Conservation (phyloP, 2,797 vertebrate genomes). For the Enteromius fasciolatus region DNA sequence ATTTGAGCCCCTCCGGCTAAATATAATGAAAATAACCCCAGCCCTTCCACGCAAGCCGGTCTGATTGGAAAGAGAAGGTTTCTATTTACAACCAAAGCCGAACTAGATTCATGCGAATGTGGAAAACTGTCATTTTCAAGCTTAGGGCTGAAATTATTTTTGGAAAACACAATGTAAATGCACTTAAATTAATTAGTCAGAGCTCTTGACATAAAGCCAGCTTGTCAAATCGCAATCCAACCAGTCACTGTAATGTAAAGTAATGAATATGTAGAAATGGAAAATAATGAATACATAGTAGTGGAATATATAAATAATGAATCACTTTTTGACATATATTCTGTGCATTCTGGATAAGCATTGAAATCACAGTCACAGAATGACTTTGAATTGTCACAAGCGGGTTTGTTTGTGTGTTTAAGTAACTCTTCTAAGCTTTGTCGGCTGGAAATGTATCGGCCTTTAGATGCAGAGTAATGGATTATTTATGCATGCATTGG, state of each 20-base stretch:
- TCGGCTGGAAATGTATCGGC: constrained; percentile 4
- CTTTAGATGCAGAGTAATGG: constrained; percentile 23
- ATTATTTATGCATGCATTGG: constrained; percentile 18
- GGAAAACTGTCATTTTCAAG: background rate
- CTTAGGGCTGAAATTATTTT: background rate
- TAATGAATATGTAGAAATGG: constrained; percentile 28
- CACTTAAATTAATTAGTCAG: constrained; percentile 34
- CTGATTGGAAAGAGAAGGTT: constrained; percentile 22
- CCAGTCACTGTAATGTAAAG: constrained; percentile 11
- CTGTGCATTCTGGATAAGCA: constrained; percentile 19
- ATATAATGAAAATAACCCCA: constrained; percentile 42
- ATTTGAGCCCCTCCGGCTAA: constrained; percentile 39
- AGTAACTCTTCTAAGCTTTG: constrained; percentile 21
- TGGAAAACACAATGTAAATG: constrained; percentile 8
- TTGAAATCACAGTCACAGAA: background rate
- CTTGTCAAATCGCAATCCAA: constrained; percentile 9
- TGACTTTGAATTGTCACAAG: background rate
- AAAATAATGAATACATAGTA: constrained; percentile 32
- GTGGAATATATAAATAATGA: constrained; percentile 21
- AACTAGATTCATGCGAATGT: background rate
- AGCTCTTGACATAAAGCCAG: constrained; percentile 26
- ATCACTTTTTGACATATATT: background rate
- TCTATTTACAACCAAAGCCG: constrained; percentile 21
- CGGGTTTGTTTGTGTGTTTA: background rate
- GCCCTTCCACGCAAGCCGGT: constrained; percentile 9